These are phyloP conservation scores for Threskiornis aethiopicus DNA, from an alignment of 2,797 vertebrate species.

Conservation along the genomic window DNA sequence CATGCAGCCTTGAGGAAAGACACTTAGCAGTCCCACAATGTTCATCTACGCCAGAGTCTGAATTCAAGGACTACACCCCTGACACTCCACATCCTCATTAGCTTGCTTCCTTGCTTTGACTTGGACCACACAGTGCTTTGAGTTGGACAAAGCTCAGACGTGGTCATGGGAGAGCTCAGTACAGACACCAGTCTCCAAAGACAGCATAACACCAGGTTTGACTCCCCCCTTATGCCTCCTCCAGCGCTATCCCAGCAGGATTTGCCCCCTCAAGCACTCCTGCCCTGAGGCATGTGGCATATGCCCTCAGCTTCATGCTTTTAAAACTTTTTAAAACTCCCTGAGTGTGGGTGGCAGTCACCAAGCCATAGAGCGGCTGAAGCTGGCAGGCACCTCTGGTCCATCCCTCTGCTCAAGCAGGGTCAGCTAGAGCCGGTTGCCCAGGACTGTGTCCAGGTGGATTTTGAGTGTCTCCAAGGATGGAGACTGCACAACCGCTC, in stretches of 20 bases:
- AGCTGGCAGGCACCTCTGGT: not conserved
- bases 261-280: not conserved
- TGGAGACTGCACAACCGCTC: not conserved
- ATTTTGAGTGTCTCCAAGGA: not conserved
- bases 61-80: not conserved
- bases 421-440: not conserved
- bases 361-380: fast-evolving
- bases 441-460: not conserved
- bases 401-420: not conserved
- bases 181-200: not conserved
- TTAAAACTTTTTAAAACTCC: not conserved
- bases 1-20: not conserved
- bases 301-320: not conserved
- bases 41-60: not conserved
- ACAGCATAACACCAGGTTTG: not conserved
- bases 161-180: not conserved
- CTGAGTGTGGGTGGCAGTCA: not conserved
- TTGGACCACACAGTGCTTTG: not conserved
- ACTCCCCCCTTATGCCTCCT: not conserved
- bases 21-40: not conserved
- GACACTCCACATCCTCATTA: not conserved
- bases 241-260: not conserved
- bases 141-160: not conserved
- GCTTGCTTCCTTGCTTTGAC: not conserved
- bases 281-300: not conserved